These are phyloP conservation scores for Phrynosoma platyrhinos DNA, from an alignment of 2,113 vertebrate species.

Conservation along the genomic window DNA sequence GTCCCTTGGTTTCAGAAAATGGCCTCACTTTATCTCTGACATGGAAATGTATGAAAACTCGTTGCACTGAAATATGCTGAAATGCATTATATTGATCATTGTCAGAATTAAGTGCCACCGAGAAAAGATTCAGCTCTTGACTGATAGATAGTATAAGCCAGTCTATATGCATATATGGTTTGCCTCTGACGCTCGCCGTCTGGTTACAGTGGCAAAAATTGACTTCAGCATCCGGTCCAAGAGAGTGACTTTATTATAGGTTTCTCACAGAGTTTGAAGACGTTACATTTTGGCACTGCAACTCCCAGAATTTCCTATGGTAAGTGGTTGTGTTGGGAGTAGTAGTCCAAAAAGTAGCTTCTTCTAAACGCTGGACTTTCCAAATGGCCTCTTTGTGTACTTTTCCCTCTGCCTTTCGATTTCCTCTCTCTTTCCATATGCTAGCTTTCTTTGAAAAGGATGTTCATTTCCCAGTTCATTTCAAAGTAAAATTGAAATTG, in stretches of 20 bases:
- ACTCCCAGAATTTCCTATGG: no score
- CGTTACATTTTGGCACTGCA: no score
- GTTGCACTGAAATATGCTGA: conserved; percentile 4
- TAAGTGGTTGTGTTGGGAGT: no score
- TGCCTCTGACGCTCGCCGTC: not conserved
- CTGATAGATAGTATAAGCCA: conserved; percentile 1
- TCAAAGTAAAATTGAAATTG: no score
- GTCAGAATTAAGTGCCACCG: not conserved
- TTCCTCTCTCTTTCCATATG: no score
- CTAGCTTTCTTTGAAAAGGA: no score
- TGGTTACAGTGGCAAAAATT: not conserved
- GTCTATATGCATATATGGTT: not conserved
- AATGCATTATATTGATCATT: conserved; percentile 13
- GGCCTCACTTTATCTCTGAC: conserved; percentile 22
- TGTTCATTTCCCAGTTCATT: no score
- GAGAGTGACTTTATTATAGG: no score
- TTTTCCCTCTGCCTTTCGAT: no score
- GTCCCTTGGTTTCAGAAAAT: not conserved
- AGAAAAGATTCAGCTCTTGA: not conserved
- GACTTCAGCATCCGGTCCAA: not conserved
- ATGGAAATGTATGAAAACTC: not conserved
- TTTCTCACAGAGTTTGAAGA: not conserved
- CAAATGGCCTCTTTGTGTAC: no score
- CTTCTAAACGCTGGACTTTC: no score
- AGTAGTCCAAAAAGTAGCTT: no score